Evolutionary conservation across 2,113 vertebrate genomes (phyloP), one percentile per base, ranked within the genome.

Genomic region (Caretta caretta): DNA sequence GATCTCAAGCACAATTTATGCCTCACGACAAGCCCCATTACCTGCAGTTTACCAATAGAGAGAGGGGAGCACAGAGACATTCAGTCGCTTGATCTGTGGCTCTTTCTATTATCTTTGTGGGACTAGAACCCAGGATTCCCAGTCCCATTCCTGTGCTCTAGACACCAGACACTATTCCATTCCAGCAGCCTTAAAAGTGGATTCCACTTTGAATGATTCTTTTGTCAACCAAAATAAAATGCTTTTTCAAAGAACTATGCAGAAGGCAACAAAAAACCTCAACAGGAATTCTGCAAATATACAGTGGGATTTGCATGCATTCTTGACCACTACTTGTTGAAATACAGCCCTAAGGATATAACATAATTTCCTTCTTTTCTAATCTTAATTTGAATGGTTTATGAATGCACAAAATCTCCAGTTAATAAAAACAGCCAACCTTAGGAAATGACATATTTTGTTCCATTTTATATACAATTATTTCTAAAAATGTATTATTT

Each of bases 261-360:
- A 86, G 51, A 56, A 69, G 5, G 0, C 3, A 3, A 35, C 35
- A 0, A 0, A 38, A 69, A 69, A 9, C 8, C 8, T 20, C 65
- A 69, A 3, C 22, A 10, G 35, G 35, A 69, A 38, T 69, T 46
- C 79, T 4, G 11, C 6, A 22, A 89, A 29, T 24, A 84, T 92
- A 88, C 19, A 50, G 35, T 19, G 59, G 27, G 24, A 86, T 87
- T 11, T 54, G 46, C 12, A 10, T 79, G 9, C 56, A 56, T 89
- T 83, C 46, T 82, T 56, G 2, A 62, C 10, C 59, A 22, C 78
- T 82, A 51, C 46, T 50, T 94, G 13, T 69, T 83, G 35, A 87
- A 94, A 90, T 84, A 20, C 16, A 94, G 16, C 86, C 20, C 31
- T 90, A 51, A 89, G 76, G 56, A 31, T 82, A 86, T 1, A 0